Evolutionary conservation across 2,888 invertebrate species (phyloP), one percentile per base, ranked within the genome.

Genomic region (Tetranychus truncatus): DNA sequence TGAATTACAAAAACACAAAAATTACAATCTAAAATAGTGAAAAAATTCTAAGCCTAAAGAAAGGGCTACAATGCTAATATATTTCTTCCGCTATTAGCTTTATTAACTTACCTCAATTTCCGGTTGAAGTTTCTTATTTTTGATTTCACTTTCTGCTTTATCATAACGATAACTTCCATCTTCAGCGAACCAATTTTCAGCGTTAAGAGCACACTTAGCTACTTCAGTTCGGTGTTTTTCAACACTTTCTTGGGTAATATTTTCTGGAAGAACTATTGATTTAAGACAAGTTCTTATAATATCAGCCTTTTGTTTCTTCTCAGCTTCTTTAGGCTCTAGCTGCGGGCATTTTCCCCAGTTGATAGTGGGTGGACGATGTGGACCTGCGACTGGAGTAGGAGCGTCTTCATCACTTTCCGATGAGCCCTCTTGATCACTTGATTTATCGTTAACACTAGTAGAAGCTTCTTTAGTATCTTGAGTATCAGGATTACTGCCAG

Each of bases 331-430:
- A n/a, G 45, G 46, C 20, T 45, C 55, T 15, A 77, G 72, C 74
- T 66, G 20, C 6, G 66, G 71, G 65, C 75, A 75, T 24, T 75
- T 75, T n/a, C 71, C 71, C 75, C 75, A 75, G 24, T 74, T 75
- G 24, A 75, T 74, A 1, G 18, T 20, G 18, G 73, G 73, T 45
- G 44, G 34, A 55, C 66, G 65, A 20, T 77, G 55, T 6, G 55
- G 76, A 69, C 78, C 76, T 74, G 80, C 79, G 76, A 83, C 76
- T 46, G 90, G 89, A 81, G 91, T 88, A 77, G 93, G 84, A 81
- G 90, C 83, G 71, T 84, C 92, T 44, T 90, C 87, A 85, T 55
- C 55, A 55, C 55, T 15, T 55, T 55, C 55, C 9, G 11, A 2
- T 55, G 55, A 55, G 7, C 55, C 55, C 6, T 15, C 55, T 55